Evolutionary conservation across 2,797 vertebrate genomes (phyloP).

Genomic region (Borostomias antarcticus): DNA sequence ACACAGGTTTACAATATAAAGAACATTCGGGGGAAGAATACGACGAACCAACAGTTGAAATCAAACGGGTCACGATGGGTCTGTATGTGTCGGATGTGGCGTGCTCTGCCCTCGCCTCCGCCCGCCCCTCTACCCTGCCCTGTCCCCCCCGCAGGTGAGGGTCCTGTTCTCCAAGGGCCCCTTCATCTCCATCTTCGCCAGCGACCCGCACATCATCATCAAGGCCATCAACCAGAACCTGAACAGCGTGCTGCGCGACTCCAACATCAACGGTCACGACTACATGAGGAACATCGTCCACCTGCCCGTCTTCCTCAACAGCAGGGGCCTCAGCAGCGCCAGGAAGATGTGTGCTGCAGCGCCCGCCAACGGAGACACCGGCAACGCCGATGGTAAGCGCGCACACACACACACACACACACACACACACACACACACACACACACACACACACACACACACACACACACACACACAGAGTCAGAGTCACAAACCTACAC

Average conservation of each 20-base stretch:
- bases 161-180: slow-evolving; percentile 96
- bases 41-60: no score
- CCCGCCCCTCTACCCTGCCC: no score
- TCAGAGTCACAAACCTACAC: no score
- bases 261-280: slow-evolving; percentile 97
- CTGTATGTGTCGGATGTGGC: no score
- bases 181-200: slow-evolving; percentile 97
- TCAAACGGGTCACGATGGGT: no score
- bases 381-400: slow-evolving; percentile 79
- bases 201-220: slow-evolving; percentile 97
- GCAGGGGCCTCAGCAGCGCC: slow-evolving; percentile 88
- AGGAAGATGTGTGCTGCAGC: slow-evolving; percentile 80
- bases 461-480: neutral
- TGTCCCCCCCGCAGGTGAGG: slow-evolving; percentile 79
- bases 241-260: slow-evolving; percentile 92
- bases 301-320: slow-evolving; percentile 94
- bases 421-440: neutral
- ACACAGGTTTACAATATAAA: no score
- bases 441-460: neutral
- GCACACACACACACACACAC: neutral
- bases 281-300: slow-evolving; percentile 98
- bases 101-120: no score
- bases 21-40: no score
- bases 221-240: slow-evolving; percentile 99
- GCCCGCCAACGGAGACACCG: slow-evolving; percentile 84